Evolutionary conservation across 1,140 invertebrate genomes (phyloP).

Genomic region (Hypsibius dujardini): DNA sequence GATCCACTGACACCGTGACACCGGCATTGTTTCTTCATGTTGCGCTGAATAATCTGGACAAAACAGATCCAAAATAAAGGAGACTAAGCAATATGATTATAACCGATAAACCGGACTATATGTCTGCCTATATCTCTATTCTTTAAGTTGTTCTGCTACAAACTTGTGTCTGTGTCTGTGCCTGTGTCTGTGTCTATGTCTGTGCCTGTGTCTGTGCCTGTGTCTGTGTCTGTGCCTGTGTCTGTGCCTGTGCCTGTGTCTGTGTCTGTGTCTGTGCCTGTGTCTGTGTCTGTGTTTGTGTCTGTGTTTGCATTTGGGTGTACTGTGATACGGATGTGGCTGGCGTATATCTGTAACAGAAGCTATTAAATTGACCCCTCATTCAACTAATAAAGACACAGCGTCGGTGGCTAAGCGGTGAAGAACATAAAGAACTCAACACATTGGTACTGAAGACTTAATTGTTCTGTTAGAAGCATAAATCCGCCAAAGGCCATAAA

Average conservation of each 20-base stretch:
- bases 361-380: neutral
- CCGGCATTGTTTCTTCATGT: conserved; percentile 43
- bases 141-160: neutral
- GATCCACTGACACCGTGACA: conserved; percentile 48
- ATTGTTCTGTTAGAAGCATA: too few species aligned
- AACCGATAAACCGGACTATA: neutral
- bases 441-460: too few species aligned
- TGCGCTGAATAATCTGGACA: conserved; percentile 31
- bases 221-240: neutral
- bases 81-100: neutral
- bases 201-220: conserved; percentile 27
- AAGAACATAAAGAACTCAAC: neutral
- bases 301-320: neutral
- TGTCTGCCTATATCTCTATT: too few species aligned
- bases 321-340: neutral
- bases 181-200: conserved; percentile 22
- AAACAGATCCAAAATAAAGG: neutral
- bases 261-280: neutral
- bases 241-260: too few species aligned
- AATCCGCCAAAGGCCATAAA: too few species aligned
- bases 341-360: neutral
- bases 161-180: conserved; percentile 5
- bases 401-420: neutral
- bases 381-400: conserved; percentile 21
- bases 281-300: neutral